Base-by-base conservation (phyloP, 2,797 vertebrate species). In the Ispidina picta region DNA sequence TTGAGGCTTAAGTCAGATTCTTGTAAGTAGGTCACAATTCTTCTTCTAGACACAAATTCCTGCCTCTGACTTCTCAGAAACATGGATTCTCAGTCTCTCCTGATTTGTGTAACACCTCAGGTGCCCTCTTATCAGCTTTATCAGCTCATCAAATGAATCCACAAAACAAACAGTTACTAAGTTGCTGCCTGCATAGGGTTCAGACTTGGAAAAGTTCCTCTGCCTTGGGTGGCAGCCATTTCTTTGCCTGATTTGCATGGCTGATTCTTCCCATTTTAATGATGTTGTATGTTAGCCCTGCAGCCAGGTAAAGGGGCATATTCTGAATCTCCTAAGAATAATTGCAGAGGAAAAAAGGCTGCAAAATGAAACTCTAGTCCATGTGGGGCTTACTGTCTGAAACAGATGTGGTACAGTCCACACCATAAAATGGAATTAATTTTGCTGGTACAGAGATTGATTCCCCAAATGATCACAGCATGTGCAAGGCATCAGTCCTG, bases 1-100 rank as follows among this genome's bases (percentile, higher is more conserved):
- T 93, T 88, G 83, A 86, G 83, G 68, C 93, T 96, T 94, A 92
- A 96, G 93, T 93, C 94, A 95, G 82, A 90, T 63, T 92, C 80
- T 59, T 82, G 73, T 94, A 95, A 95, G 88, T 96, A 96, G 93
- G 91, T 94, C 93, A 90, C 84, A 75, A 72, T 85, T 94, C 78
- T 72, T 91, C 62, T 93, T 75, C 92, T 84, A 91, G 92, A 82
- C 71, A 88, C 44, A 89, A 88, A 92, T 86, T 88, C 78, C 69
- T 82, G 69, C 46, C 54, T 83, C 63, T 18, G 71, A 91, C 75
- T 95, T 90, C 86, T 93, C 86, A 88, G 83, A 91, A 94, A 83
- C 54, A 43, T 3, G 5, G 60, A 64, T 88, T 92, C 88, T 82
- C 54, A 72, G 28, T 41, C 73, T 88, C 29, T 83, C n/a, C 26